Evolutionary conservation across 2,113 vertebrate species (phyloP).

Genomic region (Eulacestoma nigropectus): DNA sequence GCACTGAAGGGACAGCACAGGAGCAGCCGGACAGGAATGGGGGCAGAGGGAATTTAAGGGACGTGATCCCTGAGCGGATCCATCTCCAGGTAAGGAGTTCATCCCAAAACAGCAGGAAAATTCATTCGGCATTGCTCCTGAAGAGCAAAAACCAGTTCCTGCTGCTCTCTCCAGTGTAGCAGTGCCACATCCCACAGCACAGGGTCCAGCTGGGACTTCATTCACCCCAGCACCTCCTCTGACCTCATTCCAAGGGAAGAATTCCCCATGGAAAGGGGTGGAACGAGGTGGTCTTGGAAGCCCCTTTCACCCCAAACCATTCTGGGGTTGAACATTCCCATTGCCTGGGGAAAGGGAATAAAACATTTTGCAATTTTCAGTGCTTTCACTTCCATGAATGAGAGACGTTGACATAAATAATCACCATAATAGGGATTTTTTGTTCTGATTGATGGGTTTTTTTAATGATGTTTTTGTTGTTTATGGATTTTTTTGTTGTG

Average conservation of each 20-base stretch:
- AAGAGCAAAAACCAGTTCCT: not conserved
- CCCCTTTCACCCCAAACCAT: not conserved
- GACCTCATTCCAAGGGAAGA: fast-evolving
- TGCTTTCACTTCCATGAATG: not conserved
- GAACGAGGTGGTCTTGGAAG: not conserved
- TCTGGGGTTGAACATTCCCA: not conserved
- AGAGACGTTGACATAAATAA: not conserved
- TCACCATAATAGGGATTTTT: not conserved
- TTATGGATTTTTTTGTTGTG: not conserved
- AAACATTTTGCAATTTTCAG: not conserved
- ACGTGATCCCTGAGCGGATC: fast-evolving
- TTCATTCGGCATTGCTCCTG: not conserved
- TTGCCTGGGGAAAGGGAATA: not conserved
- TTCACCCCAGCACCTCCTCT: not conserved
- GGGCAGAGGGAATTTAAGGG: not conserved
- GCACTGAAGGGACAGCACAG: slow-evolving; percentile 36
- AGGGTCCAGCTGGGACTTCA: fast-evolving
- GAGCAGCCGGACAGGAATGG: not conserved
- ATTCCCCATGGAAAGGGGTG: not conserved
- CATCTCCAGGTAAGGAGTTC: not conserved
- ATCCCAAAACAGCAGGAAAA: not conserved
- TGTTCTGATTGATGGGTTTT: not conserved
- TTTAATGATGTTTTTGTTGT: not conserved
- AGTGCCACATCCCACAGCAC: fast-evolving
- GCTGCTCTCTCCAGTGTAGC: not conserved